Evolutionary conservation across 1,140 invertebrate species (phyloP).

Genomic region (Melipona quadrifasciata): DNA sequence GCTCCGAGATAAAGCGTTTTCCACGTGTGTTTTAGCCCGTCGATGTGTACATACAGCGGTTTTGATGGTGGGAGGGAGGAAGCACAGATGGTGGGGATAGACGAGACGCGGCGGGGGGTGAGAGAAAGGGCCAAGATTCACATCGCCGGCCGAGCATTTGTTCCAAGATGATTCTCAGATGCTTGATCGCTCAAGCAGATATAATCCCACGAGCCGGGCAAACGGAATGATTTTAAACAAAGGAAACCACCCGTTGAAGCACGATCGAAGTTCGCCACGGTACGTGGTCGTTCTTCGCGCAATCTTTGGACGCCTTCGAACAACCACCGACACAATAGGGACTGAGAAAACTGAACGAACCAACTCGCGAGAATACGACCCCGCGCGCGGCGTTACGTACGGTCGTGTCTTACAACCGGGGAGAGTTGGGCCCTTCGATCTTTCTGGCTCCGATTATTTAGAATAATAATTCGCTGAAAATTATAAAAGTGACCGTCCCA

Average conservation of each 20-base stretch:
- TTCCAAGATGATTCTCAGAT: conserved; percentile 72
- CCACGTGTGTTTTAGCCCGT: conserved; percentile 51
- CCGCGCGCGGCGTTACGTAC: too few relatives aligned
- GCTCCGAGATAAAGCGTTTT: conserved; percentile 50
- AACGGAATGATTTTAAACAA: conserved; percentile 77
- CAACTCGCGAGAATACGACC: neutral
- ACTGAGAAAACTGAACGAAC: neutral
- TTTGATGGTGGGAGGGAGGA: neutral
- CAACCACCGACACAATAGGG: conserved; percentile 26
- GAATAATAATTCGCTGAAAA: too few relatives aligned
- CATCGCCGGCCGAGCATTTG: conserved; percentile 62
- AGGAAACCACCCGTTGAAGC: conserved; percentile 75
- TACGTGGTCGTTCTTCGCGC: conserved; percentile 70
- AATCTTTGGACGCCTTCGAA: conserved; percentile 64
- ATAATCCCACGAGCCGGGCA: conserved; percentile 71
- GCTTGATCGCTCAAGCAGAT: conserved; percentile 73
- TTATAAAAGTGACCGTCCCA: too few relatives aligned
- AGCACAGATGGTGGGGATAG: neutral
- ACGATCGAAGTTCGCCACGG: conserved; percentile 75
- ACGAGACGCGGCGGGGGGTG: neutral
- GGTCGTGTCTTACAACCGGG: neutral
- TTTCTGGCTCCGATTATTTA: neutral
- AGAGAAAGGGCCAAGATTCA: conserved; percentile 62
- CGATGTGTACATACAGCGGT: neutral
- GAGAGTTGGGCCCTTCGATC: neutral